phyloP scores from a whole-genome alignment of 2,797 vertebrate genomes.

The Nyctalus aviator region DNA sequence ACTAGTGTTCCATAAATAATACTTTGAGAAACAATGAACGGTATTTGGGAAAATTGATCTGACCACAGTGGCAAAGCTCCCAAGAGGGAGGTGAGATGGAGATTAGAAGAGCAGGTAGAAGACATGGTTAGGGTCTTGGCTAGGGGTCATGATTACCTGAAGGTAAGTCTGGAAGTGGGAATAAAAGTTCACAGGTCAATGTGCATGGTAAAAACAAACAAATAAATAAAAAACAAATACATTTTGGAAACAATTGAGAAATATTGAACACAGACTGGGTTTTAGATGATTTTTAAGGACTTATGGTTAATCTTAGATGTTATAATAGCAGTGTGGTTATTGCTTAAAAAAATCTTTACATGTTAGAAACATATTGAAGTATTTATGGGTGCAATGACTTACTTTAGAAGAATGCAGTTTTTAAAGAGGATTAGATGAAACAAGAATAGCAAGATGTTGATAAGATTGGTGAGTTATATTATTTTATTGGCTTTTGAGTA shows the following conservation, averaged over 20 bases:
- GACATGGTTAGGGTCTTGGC: background rate
- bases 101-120: background rate
- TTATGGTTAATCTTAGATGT: background rate
- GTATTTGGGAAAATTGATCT: background rate
- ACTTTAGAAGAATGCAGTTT: conserved; percentile 30
- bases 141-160: background rate
- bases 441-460: background rate
- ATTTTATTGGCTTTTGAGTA: conserved; percentile 20
- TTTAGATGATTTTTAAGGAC: conserved; percentile 10
- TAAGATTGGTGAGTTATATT: background rate
- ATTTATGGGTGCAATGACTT: conserved; percentile 28
- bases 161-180: background rate
- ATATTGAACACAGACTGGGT: background rate
- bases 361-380: conserved; percentile 2
- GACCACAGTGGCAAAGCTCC: background rate
- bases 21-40: background rate
- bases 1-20: background rate
- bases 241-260: background rate
- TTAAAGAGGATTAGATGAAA: conserved; percentile 1
- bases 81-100: background rate
- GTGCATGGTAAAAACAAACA: background rate
- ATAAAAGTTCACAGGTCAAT: background rate
- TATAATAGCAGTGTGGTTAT: background rate
- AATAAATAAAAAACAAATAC: background rate
- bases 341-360: background rate